Evolutionary conservation across 2,888 invertebrate genomes (phyloP).

Genomic region (Coelopa pilipes): DNA sequence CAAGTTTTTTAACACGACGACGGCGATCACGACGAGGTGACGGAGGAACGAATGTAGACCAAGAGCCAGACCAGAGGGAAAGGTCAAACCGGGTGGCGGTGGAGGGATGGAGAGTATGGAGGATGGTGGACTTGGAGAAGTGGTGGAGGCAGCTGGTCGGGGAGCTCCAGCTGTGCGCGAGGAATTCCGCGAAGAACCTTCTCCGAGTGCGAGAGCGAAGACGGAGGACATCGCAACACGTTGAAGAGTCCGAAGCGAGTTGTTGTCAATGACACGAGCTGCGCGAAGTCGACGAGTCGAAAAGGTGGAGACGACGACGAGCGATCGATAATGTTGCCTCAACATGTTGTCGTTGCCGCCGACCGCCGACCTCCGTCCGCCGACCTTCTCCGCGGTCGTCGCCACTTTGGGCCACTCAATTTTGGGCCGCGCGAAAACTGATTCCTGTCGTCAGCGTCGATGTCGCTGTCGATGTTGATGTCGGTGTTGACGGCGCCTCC

Average conservation of each 20-base stretch:
- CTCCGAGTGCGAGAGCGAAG: neutral
- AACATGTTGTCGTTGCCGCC: neutral
- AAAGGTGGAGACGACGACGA: neutral
- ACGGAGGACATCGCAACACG: no score
- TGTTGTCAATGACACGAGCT: neutral
- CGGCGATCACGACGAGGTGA: conserved; percentile 2
- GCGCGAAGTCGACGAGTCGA: neutral
- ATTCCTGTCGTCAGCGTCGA: conserved; percentile 34
- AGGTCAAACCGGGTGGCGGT: no score
- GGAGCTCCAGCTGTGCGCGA: conserved; percentile 19
- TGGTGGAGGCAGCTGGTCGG: no score
- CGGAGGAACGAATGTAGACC: neutral
- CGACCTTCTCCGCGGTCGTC: no score
- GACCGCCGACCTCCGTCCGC: no score
- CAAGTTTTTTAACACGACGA: conserved; percentile 66
- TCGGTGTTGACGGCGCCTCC: neutral
- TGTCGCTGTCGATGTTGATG: neutral
- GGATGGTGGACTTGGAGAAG: no score
- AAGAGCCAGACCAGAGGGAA: neutral
- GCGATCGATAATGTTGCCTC: conserved; percentile 9
- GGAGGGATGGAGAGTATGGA: neutral
- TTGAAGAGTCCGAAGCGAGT: neutral
- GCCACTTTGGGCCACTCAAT: neutral
- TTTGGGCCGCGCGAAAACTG: conserved; percentile 24
- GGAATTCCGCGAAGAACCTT: conserved; percentile 7